Evolutionary conservation across 2,888 invertebrate species (phyloP).

Genomic region (Eupithecia insigniata): DNA sequence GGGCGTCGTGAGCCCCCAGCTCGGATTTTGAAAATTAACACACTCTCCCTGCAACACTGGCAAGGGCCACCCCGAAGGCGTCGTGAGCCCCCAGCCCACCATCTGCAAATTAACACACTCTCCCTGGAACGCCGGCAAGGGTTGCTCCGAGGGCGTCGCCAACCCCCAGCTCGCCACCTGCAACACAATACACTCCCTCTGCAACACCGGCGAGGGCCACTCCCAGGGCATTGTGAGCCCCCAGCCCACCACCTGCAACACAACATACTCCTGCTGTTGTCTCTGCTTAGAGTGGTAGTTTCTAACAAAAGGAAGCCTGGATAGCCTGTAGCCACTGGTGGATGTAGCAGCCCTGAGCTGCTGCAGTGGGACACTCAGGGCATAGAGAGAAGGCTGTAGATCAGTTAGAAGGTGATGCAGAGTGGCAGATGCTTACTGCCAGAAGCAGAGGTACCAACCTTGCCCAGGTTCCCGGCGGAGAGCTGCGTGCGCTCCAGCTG

Average conservation of each 20-base stretch:
- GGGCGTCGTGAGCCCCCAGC: constrained; percentile 49
- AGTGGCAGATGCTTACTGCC: too few relatives aligned
- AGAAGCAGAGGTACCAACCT: constrained; percentile 24
- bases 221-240: constrained; percentile 45
- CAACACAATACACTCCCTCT: too few relatives aligned
- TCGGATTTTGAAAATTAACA: too few relatives aligned
- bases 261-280: not conserved
- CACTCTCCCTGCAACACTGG: constrained; percentile 47
- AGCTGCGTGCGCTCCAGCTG: constrained; percentile 39
- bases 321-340: too few relatives aligned
- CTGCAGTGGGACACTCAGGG: too few relatives aligned
- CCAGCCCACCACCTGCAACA: constrained; percentile 51
- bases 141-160: constrained; percentile 31
- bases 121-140: constrained; percentile 25
- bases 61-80: constrained; percentile 37
- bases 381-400: too few relatives aligned
- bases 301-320: too few relatives aligned
- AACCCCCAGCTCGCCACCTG: constrained; percentile 56
- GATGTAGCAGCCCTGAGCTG: too few relatives aligned
- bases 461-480: constrained; percentile 33
- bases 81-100: constrained; percentile 52
- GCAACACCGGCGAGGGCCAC: constrained; percentile 40
- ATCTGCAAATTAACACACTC: constrained; percentile 37
- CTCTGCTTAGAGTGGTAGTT: too few relatives aligned
- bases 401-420: too few relatives aligned